These are phyloP conservation scores for Spea multiplicata DNA, from an alignment of 2,113 vertebrate genomes.

Conservation along the genomic window DNA sequence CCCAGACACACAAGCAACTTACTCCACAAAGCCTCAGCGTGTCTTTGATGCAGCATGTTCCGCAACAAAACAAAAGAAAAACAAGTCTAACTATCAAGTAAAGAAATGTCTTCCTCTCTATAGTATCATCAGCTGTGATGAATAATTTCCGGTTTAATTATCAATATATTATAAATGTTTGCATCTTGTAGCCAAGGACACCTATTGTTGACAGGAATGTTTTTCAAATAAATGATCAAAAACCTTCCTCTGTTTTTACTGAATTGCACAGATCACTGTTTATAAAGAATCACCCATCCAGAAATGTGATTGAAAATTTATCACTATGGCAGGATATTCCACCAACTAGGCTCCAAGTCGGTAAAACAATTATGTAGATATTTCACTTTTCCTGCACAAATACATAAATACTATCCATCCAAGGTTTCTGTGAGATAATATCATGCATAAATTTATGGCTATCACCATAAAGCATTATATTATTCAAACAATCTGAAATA, in stretches of 20 bases:
- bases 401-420: conserved; percentile 42
- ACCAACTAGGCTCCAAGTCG: conserved; percentile 36
- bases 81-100: no score
- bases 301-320: conserved; percentile 38
- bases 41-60: no score
- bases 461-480: conserved; percentile 29
- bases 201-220: conserved; percentile 3
- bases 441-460: conserved; percentile 33
- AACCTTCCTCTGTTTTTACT: conserved; percentile 30
- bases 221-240: conserved; percentile 19
- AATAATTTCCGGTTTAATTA: background rate
- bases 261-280: conserved; percentile 30
- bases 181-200: conserved; percentile 3
- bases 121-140: no score
- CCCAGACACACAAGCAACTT: no score
- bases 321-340: conserved; percentile 31
- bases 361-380: conserved; percentile 43
- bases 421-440: conserved; percentile 41
- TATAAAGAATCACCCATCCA: conserved; percentile 32
- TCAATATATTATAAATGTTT: background rate
- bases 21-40: no score
- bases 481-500: conserved; percentile 8
- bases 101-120: no score
- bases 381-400: conserved; percentile 6
- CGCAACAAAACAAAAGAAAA: no score